These are phyloP conservation scores for Eustalomyia histrio DNA, from an alignment of 2,888 invertebrate species.

Conservation along the genomic window DNA sequence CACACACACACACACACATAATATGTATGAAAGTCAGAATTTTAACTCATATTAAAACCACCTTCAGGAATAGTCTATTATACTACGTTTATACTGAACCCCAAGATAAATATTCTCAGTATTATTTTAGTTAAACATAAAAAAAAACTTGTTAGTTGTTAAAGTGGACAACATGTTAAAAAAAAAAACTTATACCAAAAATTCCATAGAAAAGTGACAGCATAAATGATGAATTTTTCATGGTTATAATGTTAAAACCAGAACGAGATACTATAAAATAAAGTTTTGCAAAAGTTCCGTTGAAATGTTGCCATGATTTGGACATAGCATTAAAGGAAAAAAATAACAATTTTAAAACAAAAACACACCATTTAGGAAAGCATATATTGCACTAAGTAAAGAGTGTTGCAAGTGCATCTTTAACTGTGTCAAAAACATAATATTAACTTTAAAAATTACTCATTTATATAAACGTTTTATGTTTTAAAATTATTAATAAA, in stretches of 20 bases:
- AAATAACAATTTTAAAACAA: not conserved
- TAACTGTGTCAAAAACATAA: no score
- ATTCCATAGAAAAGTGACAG: constrained; percentile 5
- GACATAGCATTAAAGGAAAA: not conserved
- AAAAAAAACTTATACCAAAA: not conserved
- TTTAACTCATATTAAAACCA: not conserved
- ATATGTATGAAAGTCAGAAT: no score
- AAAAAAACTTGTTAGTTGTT: constrained; percentile 7
- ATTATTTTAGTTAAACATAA: no score
- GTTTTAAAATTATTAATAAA: no score
- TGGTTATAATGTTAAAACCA: not conserved
- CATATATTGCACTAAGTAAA: not conserved
- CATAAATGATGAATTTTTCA: constrained; percentile 5
- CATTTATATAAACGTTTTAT: no score
- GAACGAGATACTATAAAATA: not conserved
- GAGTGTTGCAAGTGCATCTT: not conserved
- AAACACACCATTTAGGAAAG: constrained; percentile 1
- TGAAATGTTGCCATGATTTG: not conserved
- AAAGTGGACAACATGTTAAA: not conserved
- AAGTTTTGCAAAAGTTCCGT: not conserved
- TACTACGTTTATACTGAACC: no score
- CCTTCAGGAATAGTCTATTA: not conserved
- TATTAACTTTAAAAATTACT: no score
- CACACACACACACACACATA: no score
- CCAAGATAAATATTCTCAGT: no score